A percentile compares a stretch with the other conserved stretches of the same genome.
phyloP scores from a whole-genome alignment of 2,113 vertebrate genomes.

The Tympanuchus pallidicinctus region DNA sequence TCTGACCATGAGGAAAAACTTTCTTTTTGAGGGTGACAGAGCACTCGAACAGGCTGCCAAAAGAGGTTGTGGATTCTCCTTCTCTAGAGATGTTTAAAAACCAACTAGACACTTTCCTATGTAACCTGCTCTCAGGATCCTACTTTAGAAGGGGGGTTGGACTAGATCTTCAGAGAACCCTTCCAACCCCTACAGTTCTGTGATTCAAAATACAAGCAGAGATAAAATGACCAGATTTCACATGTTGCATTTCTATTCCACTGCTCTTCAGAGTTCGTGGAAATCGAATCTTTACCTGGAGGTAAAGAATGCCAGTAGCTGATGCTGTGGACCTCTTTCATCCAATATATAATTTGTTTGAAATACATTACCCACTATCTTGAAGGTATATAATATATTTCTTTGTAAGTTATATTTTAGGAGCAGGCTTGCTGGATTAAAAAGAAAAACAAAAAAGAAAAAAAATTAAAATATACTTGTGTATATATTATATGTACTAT shows the following conservation, averaged over 20 bases:
- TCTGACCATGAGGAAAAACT: no score
- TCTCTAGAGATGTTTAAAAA: no score
- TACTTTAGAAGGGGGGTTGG: no score
- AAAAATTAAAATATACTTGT: not conserved
- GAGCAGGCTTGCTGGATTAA: slow-evolving; percentile 7
- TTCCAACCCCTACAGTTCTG: not conserved
- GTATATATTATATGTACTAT: no score
- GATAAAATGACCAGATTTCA: slow-evolving; percentile 17
- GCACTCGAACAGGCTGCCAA: no score
- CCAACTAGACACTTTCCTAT: no score
- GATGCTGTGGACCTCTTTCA: not conserved
- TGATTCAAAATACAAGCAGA: not conserved
- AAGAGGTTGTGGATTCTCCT: no score
- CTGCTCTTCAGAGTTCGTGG: slow-evolving; percentile 26
- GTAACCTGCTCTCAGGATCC: no score
- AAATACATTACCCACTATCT: slow-evolving; percentile 20
- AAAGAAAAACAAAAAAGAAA: not conserved
- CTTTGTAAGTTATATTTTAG: slow-evolving; percentile 48
- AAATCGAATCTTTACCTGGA: slow-evolving; percentile 29
- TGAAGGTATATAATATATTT: not conserved
- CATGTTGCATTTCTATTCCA: not conserved
- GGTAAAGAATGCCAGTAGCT: slow-evolving; percentile 46
- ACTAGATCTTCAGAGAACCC: no score
- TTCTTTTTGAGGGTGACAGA: no score
- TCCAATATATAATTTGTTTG: slow-evolving; percentile 15